Evolutionary conservation across 1,140 invertebrate species (phyloP), one percentile per base, ranked within the genome.

Genomic region (Acyrthosiphon pisum): DNA sequence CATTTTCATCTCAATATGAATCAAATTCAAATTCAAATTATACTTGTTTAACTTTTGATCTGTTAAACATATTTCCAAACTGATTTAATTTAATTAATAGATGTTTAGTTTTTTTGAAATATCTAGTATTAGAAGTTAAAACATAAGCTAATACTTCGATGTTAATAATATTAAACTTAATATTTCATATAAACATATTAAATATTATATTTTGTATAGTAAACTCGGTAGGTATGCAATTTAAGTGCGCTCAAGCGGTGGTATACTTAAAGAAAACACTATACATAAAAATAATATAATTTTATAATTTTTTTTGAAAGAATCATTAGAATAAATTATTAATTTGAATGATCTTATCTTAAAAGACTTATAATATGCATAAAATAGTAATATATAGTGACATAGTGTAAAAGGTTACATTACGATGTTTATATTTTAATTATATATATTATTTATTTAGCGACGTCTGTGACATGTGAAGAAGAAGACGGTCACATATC

Each of bases 401-500:
- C 14, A 50, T 18, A 50, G 14, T 0, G 2, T 30, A 26, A 60
- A 3, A 0, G 14, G 56, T 30, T 60, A 9, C 11, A 68, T 46
- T 46, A 46, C 30, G 30, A 68, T 68, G 4, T n/a, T 14, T n/a
- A 68, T 68, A 2, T n/a, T 68, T 68, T 60, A 11, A 68, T 41
- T 93, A 68, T 46, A 93, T 81, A 93, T 14, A 37, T 41, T 14
- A 37, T 41, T 30, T 86, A 11, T 86, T 86, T 94, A 98, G 98
- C 98, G 23, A 98, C 97, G 94, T 97, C 98, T 95, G 97, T 99
- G 0, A 96, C 96, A 6, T 99, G 98, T 94, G 98, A 98, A 94
- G 98, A 99, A 95, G 97, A 98, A 95, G 98, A 99, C 94, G 98
- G 98, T 41, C 98, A 98, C 95, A 99, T 99, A 90, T 98, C 97